Evolutionary conservation across 2,113 vertebrate genomes (phyloP).

Genomic region (Salvelinus namaycush): DNA sequence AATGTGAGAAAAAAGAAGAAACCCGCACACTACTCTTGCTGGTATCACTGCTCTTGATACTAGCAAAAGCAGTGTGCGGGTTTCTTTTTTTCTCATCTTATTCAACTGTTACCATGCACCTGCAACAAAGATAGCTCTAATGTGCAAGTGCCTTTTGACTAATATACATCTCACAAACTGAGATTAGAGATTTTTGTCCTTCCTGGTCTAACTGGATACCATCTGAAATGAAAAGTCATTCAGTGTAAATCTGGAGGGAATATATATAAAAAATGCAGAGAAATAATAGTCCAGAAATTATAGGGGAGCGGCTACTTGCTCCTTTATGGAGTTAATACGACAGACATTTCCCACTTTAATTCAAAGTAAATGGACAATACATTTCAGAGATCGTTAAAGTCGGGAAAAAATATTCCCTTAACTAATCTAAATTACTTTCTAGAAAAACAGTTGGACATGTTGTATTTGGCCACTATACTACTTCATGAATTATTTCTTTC

Average conservation of each 20-base stretch:
- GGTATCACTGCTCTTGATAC: too few species aligned
- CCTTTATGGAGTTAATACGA: constrained; percentile 9
- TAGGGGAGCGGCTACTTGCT: constrained; percentile 5
- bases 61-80: too few species aligned
- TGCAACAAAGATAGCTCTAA: too few species aligned
- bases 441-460: not conserved
- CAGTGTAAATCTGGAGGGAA: constrained; percentile 21
- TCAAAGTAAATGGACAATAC: constrained; percentile 27
- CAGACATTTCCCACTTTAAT: constrained; percentile 19
- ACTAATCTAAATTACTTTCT: constrained; percentile 7
- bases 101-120: too few species aligned
- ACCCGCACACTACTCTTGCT: too few species aligned
- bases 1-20: too few species aligned
- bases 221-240: not conserved
- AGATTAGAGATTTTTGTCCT: not conserved
- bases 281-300: constrained; percentile 29
- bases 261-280: constrained; percentile 26
- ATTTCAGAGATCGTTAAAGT: constrained; percentile 22
- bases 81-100: too few species aligned
- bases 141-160: too few species aligned
- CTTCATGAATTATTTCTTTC: not conserved
- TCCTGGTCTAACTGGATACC: not conserved
- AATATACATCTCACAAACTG: too few species aligned
- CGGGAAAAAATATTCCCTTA: not conserved
- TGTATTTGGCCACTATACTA: not conserved